Evolutionary conservation across 2,113 vertebrate genomes (phyloP).

Genomic region (Odontophorus gujanensis): DNA sequence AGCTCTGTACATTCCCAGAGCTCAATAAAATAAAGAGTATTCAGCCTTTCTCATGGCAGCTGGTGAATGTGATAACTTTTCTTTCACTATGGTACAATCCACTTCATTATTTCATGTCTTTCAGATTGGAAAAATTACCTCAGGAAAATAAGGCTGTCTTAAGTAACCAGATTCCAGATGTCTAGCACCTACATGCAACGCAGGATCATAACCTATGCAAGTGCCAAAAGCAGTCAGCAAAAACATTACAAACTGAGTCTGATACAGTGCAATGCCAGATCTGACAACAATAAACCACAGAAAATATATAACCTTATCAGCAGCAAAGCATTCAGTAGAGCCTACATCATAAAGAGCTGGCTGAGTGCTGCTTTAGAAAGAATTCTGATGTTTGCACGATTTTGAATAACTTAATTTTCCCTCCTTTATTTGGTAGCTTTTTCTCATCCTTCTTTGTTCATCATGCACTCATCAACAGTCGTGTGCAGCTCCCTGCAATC

Average conservation of each 20-base stretch:
- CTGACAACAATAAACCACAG: slow-evolving; percentile 27
- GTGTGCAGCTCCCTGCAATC: background rate
- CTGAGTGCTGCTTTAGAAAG: background rate
- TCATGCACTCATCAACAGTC: background rate
- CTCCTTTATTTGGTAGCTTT: background rate
- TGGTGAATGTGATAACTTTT: background rate
- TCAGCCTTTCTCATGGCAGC: background rate
- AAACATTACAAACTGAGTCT: slow-evolving; percentile 17
- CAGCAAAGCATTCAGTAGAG: background rate
- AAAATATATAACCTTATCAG: slow-evolving; percentile 37
- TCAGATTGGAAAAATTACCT: background rate
- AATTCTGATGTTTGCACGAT: background rate
- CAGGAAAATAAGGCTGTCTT: background rate
- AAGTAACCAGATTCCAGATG: slow-evolving; percentile 20
- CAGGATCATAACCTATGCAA: background rate
- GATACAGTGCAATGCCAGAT: slow-evolving; percentile 34
- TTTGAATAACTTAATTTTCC: background rate
- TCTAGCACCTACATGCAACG: background rate
- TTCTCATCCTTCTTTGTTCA: background rate
- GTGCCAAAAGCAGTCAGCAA: slow-evolving; percentile 41
- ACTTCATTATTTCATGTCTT: slow-evolving; percentile 7
- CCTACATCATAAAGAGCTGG: background rate
- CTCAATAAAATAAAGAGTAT: background rate
- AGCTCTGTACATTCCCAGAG: background rate
- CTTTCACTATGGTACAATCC: background rate